Conservation (phyloP, 2,888 invertebrate species). For the Melanophora roralis region DNA sequence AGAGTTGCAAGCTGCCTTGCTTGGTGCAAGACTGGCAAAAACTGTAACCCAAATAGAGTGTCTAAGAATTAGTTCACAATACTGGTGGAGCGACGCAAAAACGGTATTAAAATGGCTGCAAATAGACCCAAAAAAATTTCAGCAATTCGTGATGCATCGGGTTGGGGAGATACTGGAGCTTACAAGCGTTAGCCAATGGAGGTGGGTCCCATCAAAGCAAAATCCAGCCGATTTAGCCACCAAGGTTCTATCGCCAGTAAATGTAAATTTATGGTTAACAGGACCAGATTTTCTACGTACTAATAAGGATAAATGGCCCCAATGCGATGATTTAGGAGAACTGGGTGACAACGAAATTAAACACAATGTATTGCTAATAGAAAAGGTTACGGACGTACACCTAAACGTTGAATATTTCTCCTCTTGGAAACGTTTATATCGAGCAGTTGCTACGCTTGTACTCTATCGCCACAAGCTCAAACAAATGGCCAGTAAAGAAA, state of each 20-base stretch:
- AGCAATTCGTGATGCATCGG: conserved; percentile 58
- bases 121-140: conserved; percentile 51
- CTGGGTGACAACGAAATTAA: conserved; percentile 4
- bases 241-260: not conserved
- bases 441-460: conserved; percentile 43
- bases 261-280: conserved; percentile 24
- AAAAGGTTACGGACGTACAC: not conserved
- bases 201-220: conserved; percentile 49
- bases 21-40: not conserved
- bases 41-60: not conserved
- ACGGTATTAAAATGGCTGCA: conserved; percentile 50
- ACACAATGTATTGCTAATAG: conserved; percentile 12
- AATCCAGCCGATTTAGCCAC: conserved; percentile 47
- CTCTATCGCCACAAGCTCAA: conserved; percentile 22
- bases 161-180: conserved; percentile 49
- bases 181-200: conserved; percentile 49
- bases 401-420: conserved; percentile 46
- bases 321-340: conserved; percentile 35
- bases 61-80: conserved; percentile 1
- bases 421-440: conserved; percentile 43
- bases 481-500: not conserved
- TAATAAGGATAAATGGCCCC: conserved; percentile 35
- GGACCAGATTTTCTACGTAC: conserved; percentile 42
- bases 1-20: conserved; percentile 11
- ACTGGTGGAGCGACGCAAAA: conserved; percentile 44